Evolutionary conservation across 2,797 vertebrate genomes (phyloP).

Genomic region (Rhinogobio ventralis): DNA sequence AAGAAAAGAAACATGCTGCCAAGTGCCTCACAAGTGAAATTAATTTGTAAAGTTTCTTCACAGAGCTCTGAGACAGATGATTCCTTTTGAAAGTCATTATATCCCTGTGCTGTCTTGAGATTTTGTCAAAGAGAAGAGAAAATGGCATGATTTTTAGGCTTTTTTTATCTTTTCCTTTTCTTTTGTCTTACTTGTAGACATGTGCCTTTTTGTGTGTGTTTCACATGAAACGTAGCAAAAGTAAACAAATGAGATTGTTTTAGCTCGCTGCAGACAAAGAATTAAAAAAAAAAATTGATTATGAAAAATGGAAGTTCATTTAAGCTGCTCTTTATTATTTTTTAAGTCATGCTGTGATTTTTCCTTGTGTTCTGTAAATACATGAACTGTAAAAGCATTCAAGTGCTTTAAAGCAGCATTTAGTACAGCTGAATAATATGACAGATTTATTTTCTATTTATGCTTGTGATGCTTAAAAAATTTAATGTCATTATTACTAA

Average conservation of each 20-base stretch:
- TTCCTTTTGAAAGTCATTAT: conserved; percentile 70
- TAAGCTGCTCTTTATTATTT: conserved; percentile 30
- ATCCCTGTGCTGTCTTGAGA: conserved; percentile 59
- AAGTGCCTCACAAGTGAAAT: conserved; percentile 63
- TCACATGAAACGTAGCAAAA: conserved; percentile 54
- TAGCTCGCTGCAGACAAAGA: conserved; percentile 10
- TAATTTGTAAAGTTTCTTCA: conserved; percentile 70
- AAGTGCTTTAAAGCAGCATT: not conserved
- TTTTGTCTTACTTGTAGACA: conserved; percentile 51
- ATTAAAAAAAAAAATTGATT: conserved; percentile 22
- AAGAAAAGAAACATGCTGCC: conserved; percentile 55
- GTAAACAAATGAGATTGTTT: conserved; percentile 49
- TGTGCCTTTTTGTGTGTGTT: conserved; percentile 43
- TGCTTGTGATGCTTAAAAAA: conserved; percentile 7
- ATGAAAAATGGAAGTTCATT: conserved; percentile 31
- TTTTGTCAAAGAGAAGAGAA: conserved; percentile 69
- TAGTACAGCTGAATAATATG: not conserved
- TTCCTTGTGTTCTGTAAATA: conserved; percentile 24
- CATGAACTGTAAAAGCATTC: conserved; percentile 10
- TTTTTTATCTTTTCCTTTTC: conserved; percentile 41
- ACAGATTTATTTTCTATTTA: not conserved
- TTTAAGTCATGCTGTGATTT: conserved; percentile 10
- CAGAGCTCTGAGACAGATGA: conserved; percentile 62
- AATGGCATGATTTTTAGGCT: conserved; percentile 56
- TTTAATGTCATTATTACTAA: not conserved